Percentiles rank a stretch among this genome's conserved stretches.
phyloP scores from a whole-genome alignment of 2,888 invertebrate species.

The Heteropelma amictum region DNA sequence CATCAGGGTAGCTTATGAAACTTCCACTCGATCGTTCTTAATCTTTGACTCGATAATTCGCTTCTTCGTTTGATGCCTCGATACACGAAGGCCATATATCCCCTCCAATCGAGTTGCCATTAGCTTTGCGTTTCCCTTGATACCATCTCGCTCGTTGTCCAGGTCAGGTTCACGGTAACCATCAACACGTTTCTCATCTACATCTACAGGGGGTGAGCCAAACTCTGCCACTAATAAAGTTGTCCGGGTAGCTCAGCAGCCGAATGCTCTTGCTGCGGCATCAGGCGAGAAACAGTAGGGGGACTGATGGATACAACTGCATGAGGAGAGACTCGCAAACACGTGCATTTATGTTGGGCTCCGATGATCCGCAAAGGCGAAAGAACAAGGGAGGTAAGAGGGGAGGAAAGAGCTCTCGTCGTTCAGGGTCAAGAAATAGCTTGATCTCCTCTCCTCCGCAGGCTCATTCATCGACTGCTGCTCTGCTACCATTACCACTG shows the following conservation, averaged over 20 bases:
- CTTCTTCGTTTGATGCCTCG: too few species aligned
- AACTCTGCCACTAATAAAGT: conserved; percentile 26
- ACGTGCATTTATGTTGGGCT: conserved; percentile 14
- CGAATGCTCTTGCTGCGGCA: conserved; percentile 22
- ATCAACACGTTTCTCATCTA: conserved; percentile 66
- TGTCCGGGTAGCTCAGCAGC: conserved; percentile 5
- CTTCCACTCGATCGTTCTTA: too few species aligned
- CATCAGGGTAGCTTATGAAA: too few species aligned
- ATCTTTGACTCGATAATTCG: too few species aligned
- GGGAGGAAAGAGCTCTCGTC: not conserved
- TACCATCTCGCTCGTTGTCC: conserved; percentile 30
- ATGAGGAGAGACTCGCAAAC: not conserved
- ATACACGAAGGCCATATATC: too few species aligned
- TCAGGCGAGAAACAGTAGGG: conserved; percentile 15
- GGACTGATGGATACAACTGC: conserved; percentile 23
- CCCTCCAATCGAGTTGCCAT: too few species aligned
- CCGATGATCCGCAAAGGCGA: not conserved
- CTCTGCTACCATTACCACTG: conserved; percentile 1
- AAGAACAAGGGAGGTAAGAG: not conserved
- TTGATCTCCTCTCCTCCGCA: conserved; percentile 22
- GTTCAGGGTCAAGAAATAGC: conserved; percentile 41
- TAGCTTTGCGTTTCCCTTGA: not conserved
- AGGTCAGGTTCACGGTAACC: conserved; percentile 70
- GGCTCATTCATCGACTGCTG: conserved; percentile 42
- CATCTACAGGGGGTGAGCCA: conserved; percentile 1